A percentile compares a stretch with the other conserved stretches of the same genome.
phyloP scores from a whole-genome alignment of 2,797 vertebrate species.

The Xenentodon cancila region DNA sequence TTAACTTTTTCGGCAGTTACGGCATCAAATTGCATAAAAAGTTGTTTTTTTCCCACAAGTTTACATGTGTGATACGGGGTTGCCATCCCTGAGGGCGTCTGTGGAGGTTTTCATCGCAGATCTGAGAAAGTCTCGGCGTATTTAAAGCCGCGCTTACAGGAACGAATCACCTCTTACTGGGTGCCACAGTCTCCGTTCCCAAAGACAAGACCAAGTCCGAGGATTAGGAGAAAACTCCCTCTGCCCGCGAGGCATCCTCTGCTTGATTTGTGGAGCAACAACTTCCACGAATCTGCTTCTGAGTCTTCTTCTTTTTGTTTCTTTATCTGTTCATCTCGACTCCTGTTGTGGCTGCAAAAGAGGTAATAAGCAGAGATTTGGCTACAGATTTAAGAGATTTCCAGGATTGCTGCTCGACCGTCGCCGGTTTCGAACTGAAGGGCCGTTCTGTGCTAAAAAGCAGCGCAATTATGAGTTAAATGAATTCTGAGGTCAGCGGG shows the following conservation, averaged over 20 bases:
- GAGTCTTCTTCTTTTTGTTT: constrained; percentile 6
- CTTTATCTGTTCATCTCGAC: constrained; percentile 20
- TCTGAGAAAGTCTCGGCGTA: constrained; percentile 18
- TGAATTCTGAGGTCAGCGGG: constrained; percentile 54
- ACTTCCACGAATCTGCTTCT: constrained; percentile 24
- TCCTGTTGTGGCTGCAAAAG: constrained; percentile 7
- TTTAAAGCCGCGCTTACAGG: constrained; percentile 21
- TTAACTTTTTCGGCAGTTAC: constrained; percentile 60
- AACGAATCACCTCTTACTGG: constrained; percentile 3
- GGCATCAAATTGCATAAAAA: constrained; percentile 67
- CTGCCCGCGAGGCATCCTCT: constrained; percentile 41
- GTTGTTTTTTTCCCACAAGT: constrained; percentile 48
- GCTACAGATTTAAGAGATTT: constrained; percentile 28
- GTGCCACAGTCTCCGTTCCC: constrained; percentile 43
- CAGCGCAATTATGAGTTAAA: constrained; percentile 72
- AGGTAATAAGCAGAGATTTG: constrained; percentile 18
- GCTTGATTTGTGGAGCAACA: neutral
- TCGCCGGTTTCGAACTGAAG: constrained; percentile 32
- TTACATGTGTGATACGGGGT: constrained; percentile 27
- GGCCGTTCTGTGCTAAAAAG: constrained; percentile 34
- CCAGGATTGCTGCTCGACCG: constrained; percentile 11
- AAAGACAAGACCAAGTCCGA: constrained; percentile 31
- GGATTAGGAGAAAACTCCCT: constrained; percentile 33
- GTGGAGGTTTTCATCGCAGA: constrained; percentile 30
- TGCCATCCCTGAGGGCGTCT: constrained; percentile 19